Evolutionary conservation across 1,140 invertebrate genomes (phyloP).

Genomic region (Andrena cerasifolii): DNA sequence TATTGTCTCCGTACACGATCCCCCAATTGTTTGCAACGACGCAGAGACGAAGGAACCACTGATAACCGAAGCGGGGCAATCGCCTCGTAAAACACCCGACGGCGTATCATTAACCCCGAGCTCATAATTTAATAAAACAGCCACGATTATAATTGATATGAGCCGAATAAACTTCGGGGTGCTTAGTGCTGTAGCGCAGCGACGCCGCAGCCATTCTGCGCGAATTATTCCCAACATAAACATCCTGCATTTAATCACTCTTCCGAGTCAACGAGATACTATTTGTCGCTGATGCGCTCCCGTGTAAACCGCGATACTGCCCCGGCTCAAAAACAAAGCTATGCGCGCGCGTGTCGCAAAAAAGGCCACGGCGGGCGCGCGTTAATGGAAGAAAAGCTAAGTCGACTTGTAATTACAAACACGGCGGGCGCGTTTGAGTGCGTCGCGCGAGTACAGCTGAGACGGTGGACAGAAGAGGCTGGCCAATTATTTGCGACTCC

Average conservation of each 20-base stretch:
- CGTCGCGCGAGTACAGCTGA: too few species aligned
- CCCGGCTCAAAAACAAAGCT: neutral
- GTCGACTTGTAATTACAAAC: neutral
- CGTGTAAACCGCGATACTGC: neutral
- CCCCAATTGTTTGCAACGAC: too few species aligned
- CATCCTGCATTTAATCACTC: slow-evolving; percentile 43
- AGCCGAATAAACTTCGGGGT: slow-evolving; percentile 7
- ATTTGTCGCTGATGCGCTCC: slow-evolving; percentile 22
- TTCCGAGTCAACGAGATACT: slow-evolving; percentile 38
- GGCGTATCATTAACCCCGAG: neutral
- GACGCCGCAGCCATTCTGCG: too few species aligned
- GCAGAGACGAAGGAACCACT: too few species aligned
- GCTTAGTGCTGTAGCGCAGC: slow-evolving; percentile 7
- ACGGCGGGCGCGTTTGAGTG: neutral
- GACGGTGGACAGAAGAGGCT: too few species aligned
- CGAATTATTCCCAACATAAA: too few species aligned
- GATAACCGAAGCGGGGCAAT: too few species aligned
- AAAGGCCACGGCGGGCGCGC: neutral
- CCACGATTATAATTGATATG: neutral
- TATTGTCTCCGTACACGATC: too few species aligned
- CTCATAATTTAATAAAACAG: neutral
- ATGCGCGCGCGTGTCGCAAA: neutral
- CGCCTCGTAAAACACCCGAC: neutral
- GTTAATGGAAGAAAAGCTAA: neutral
- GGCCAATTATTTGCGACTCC: too few species aligned